Evolutionary conservation across 1,140 invertebrate species (phyloP).

Genomic region (Paracyclopina nana): DNA sequence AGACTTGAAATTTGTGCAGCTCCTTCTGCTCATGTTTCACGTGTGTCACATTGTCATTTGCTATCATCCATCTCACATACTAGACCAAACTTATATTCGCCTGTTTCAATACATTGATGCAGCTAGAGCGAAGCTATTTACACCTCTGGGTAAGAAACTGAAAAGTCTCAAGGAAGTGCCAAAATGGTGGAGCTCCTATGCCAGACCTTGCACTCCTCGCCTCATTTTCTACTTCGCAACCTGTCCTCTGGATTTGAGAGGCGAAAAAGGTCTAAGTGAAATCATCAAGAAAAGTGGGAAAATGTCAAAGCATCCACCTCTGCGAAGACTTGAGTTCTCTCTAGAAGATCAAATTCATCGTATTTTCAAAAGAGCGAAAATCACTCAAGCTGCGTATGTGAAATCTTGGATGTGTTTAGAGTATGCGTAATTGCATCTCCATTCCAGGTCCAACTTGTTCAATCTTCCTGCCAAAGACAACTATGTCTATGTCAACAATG

Average conservation of each 20-base stretch:
- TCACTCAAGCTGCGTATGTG: background rate
- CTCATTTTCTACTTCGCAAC: background rate
- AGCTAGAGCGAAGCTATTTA: background rate
- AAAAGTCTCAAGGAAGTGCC: background rate
- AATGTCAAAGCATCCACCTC: background rate
- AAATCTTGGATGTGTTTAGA: background rate
- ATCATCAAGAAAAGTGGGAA: background rate
- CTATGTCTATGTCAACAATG: background rate
- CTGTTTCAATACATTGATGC: background rate
- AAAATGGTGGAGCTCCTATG: background rate
- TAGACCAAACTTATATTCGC: background rate
- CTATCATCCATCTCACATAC: background rate
- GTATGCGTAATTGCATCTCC: background rate
- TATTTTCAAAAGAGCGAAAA: background rate
- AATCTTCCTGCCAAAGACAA: background rate
- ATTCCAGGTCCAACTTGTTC: slow-evolving; percentile 1
- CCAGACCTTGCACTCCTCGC: background rate
- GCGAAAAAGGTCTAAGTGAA: background rate
- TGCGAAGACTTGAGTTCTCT: background rate
- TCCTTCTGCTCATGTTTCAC: background rate
- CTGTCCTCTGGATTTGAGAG: background rate
- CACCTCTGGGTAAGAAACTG: background rate
- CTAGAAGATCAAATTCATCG: slow-evolving; percentile 1
- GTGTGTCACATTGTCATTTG: background rate
- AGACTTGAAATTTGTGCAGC: background rate